These are phyloP conservation scores for Dascyllus trimaculatus DNA, from an alignment of 2,113 vertebrate species.

Conservation along the genomic window DNA sequence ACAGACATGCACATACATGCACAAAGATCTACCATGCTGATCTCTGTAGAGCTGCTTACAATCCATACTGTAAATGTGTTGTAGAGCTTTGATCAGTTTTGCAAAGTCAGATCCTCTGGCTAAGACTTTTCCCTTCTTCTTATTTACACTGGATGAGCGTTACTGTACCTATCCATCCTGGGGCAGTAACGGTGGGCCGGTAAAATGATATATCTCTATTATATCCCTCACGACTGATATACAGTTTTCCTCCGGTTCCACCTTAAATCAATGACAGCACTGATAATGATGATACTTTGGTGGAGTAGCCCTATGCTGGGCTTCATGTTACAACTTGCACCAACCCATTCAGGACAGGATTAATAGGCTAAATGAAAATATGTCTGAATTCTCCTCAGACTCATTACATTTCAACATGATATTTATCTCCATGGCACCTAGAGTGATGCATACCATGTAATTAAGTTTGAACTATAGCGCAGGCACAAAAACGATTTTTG, in stretches of 20 bases:
- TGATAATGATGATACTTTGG: slow-evolving; percentile 30
- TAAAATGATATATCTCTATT: slow-evolving; percentile 34
- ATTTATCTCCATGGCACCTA: slow-evolving; percentile 39
- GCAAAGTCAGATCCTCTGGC: slow-evolving; percentile 41
- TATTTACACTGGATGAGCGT: slow-evolving; percentile 6
- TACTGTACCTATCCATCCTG: slow-evolving; percentile 27
- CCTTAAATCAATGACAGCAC: slow-evolving; percentile 62
- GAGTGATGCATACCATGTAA: slow-evolving; percentile 32
- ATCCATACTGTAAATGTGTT: slow-evolving; percentile 1
- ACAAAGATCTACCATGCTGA: slow-evolving; percentile 26
- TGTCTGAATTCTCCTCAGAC: slow-evolving; percentile 44
- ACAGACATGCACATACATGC: slow-evolving; percentile 38
- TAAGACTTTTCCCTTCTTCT: slow-evolving; percentile 5
- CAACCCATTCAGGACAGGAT: slow-evolving; percentile 43
- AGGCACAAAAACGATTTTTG: slow-evolving; percentile 57
- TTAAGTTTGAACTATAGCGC: slow-evolving; percentile 52
- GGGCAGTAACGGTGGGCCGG: slow-evolving; percentile 36
- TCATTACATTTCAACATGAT: slow-evolving; percentile 55
- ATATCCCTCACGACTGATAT: slow-evolving; percentile 17
- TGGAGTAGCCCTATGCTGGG: slow-evolving; percentile 11
- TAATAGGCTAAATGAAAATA: slow-evolving; percentile 60
- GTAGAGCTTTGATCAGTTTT: slow-evolving; percentile 17
- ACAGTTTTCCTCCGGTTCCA: slow-evolving; percentile 36
- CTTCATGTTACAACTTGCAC: slow-evolving; percentile 56
- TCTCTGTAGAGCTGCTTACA: slow-evolving; percentile 16